Base-by-base conservation (phyloP, 1,140 invertebrate species). In the Procambarus virginalis region DNA sequence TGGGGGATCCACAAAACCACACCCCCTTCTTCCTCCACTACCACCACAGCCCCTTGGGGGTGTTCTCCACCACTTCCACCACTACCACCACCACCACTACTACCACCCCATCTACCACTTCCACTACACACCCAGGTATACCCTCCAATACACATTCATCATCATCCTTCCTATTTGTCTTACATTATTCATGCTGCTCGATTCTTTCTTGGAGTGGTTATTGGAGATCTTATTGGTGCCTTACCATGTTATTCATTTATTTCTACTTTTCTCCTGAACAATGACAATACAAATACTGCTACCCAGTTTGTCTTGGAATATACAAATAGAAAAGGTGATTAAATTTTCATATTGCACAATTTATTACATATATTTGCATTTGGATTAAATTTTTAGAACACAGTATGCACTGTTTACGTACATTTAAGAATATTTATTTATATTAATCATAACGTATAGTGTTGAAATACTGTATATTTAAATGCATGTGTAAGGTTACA, bases 31-130 rank as follows among this genome's bases (percentile, higher is more conserved):
- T 88, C 84, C 58, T 73, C 86, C 80, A 85, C 70, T 34, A 81
- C 85, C 76, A 84, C 81, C 89, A 84, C 76, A 84, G 81, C 89
- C 78, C 82, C 89, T 84, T 91, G 84, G 84, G 90, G 77, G 80
- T 60, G 58, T 80, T 81, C 89, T 75, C 83, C 70, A 90, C 88
- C 55, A 90, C 89, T 68, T 86, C 89, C 68, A 91, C 90, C 48
- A 91, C 79, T 78, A 80, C 85, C 77, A 45, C 92, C 55, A 83
- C 88, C 58, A 91, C 87, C 85, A 83, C 91, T 68, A 79, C 89
- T 55, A 87, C 80, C 84, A 76, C 45, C 77, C 79, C 86, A 85
- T 79, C 83, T 85, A 82, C 84, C 84, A 83, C 89, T 64, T 45
- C 68, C 58, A 58, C 84, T 82, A 84, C 84, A 91, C 87, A 84